Conservation (phyloP, 2,113 vertebrate genomes). For the Tangachromis dhanisi region DNA sequence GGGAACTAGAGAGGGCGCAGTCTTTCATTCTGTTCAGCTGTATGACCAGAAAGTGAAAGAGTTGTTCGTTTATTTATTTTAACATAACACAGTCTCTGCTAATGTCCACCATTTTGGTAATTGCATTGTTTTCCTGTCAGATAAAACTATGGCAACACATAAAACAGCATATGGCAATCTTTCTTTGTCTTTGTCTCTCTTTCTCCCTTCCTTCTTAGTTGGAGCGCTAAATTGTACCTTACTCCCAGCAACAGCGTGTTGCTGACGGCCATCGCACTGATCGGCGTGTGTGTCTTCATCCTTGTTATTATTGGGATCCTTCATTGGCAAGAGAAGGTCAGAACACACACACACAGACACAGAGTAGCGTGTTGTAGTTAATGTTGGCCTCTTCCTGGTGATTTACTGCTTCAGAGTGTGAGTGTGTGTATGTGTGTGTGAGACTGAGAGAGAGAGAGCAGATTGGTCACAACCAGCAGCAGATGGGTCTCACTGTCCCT, state of each 20-base stretch:
- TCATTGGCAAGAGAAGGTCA: slow-evolving; percentile 99
- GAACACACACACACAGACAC: slow-evolving; percentile 21
- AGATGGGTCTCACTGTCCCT: slow-evolving; percentile 60
- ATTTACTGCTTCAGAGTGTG: slow-evolving; percentile 2
- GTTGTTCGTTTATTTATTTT: background rate
- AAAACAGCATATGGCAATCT: background rate
- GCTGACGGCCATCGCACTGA: slow-evolving; percentile 92
- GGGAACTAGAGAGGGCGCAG: background rate
- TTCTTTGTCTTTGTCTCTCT: background rate
- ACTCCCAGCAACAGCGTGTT: slow-evolving; percentile 96
- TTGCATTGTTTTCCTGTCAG: background rate
- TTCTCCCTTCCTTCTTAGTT: slow-evolving; percentile 66
- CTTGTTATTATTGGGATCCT: slow-evolving; percentile 93
- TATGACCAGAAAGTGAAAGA: background rate
- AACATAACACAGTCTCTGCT: background rate
- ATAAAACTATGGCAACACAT: background rate
- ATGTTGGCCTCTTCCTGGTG: background rate
- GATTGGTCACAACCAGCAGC: slow-evolving; percentile 58
- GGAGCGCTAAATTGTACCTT: slow-evolving; percentile 95
- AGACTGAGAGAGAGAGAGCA: slow-evolving; percentile 5
- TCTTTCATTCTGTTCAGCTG: background rate
- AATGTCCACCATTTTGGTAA: background rate
- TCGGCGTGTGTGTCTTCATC: slow-evolving; percentile 95
- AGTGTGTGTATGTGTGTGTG: background rate
- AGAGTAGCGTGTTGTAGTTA: background rate